Evolutionary conservation across 2,888 invertebrate species (phyloP), one percentile per base, ranked within the genome.

Genomic region (Busseola fusca): DNA sequence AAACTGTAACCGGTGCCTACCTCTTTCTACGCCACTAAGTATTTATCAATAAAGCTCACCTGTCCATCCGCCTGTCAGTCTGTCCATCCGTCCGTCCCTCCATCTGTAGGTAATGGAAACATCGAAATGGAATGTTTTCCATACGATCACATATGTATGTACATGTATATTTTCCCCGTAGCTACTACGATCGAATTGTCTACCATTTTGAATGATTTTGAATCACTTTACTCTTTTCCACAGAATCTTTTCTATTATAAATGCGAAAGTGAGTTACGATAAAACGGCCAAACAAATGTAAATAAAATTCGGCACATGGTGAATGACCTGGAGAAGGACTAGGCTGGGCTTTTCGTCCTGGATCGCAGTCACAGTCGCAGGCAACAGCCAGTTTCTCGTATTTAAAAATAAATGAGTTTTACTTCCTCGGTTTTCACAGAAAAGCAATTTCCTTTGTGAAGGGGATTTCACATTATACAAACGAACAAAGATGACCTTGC

Each of bases 401-500:
- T 10, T 56, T 30, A 9, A 21, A 30, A 30, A 56, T 10, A 4
- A 30, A 21, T 5, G 1, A 56, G 4, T 4, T 21, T 30, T 10
- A 5, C 21, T 30, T 56, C 10, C 12, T 4, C 30, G 1, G 5
- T 10, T 21, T 56, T 56, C 21, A 21, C 30, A 0, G 18, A 27
- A 77, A 77, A 56, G 34, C 34, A 70, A 58, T 58, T 52, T 52
- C 18, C 18, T 60, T 78, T 56, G n/a, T n/a, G n/a, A n/a, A n/a
- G n/a, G n/a, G n/a, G n/a, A n/a, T n/a, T 56, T 45, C 64, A 64
- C 62, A 65, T 58, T 50, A 80, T n/a, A 57, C 34, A 57, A 56
- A 54, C 52, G n/a, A 50, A 56, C 21, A 48, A 58, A 64, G 63
- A 71, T 78, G 81, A 78, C 77, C 76, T 75, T 69, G 80, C 76